phyloP scores from a whole-genome alignment of 2,797 vertebrate species.

The Thunnus albacares region DNA sequence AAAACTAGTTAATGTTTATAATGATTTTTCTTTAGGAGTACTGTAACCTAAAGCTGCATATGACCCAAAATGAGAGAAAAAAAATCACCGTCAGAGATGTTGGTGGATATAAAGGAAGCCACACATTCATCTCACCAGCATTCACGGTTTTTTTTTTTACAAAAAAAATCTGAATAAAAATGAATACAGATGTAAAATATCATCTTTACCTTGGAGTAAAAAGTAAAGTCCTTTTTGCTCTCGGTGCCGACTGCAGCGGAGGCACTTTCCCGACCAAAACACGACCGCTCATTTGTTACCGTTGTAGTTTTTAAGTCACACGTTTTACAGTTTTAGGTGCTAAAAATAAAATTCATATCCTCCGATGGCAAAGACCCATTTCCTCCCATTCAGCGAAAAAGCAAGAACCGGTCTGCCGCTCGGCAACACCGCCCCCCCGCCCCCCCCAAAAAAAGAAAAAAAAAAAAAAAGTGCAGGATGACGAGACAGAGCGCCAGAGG shows the following conservation, averaged over 20 bases:
- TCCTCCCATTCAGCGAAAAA: constrained; percentile 36
- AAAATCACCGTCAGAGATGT: neutral
- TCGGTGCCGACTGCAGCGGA: constrained; percentile 60
- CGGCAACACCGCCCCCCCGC: constrained; percentile 53
- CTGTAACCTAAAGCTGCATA: neutral
- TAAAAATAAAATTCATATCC: constrained; percentile 14
- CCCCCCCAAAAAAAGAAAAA: constrained; percentile 16
- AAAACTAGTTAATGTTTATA: neutral
- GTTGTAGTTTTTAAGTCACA: neutral
- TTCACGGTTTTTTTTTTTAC: too few species aligned
- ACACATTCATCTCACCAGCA: neutral
- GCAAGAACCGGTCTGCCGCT: constrained; percentile 33
- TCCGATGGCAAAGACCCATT: constrained; percentile 38
- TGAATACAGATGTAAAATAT: neutral
- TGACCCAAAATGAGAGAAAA: neutral
- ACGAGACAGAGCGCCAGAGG: constrained; percentile 1
- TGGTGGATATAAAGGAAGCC: neutral
- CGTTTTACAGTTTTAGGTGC: neutral
- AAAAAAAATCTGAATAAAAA: neutral
- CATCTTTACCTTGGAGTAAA: constrained; percentile 73
- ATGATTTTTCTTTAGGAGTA: too few species aligned
- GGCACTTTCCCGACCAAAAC: constrained; percentile 74
- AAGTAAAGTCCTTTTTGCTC: constrained; percentile 60
- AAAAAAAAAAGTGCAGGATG: constrained; percentile 2
- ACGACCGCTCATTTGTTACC: constrained; percentile 75